phyloP scores from a whole-genome alignment of 2,113 vertebrate species.

The Ammospiza caudacuta region DNA sequence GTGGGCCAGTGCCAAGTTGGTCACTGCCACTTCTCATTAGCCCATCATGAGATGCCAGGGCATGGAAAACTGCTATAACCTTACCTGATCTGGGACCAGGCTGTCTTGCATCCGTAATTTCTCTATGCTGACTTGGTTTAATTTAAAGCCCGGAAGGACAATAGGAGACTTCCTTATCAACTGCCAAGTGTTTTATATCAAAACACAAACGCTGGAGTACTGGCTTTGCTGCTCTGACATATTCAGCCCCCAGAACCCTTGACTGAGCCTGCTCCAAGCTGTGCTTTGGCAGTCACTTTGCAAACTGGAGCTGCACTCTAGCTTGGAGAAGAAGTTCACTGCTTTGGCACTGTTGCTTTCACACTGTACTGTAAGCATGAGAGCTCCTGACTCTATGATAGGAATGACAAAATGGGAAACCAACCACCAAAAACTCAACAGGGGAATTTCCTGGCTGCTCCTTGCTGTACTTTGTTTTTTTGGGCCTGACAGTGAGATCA shows the following conservation, averaged over 20 bases:
- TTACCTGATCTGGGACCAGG: neutral
- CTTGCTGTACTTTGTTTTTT: neutral
- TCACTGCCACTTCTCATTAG: neutral
- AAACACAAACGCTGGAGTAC: neutral
- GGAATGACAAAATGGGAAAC: neutral
- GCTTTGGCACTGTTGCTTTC: neutral
- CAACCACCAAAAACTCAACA: neutral
- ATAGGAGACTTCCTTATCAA: neutral
- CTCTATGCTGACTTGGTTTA: neutral
- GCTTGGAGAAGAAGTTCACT: neutral
- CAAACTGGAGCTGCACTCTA: neutral
- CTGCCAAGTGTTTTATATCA: neutral
- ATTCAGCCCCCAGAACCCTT: neutral
- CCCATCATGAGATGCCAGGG: neutral
- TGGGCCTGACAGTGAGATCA: neutral
- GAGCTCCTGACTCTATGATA: neutral
- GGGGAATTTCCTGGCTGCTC: neutral
- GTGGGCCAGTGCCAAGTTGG: neutral
- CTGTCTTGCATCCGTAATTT: fast-evolving
- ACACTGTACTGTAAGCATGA: fast-evolving
- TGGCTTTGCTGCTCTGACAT: neutral
- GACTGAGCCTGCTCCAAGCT: neutral
- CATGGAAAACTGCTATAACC: neutral
- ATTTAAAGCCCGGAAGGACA: neutral
- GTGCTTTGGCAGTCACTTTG: neutral